Evolutionary conservation across 2,113 vertebrate genomes (phyloP).

Genomic region (Microcebus tavaratra): DNA sequence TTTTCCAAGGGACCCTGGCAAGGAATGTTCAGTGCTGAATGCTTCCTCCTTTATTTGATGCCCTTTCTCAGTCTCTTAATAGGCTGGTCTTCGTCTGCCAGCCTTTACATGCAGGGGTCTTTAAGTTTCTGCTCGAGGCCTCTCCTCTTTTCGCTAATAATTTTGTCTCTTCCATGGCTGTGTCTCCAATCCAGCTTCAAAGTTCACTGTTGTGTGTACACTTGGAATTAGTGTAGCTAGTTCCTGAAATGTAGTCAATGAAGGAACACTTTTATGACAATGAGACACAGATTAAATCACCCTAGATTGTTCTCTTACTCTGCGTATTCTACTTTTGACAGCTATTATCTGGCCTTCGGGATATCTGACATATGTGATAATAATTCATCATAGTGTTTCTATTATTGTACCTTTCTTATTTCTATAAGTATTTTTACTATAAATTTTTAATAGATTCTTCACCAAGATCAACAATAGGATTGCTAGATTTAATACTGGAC

Average conservation of each 20-base stretch:
- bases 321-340: background rate
- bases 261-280: background rate
- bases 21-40: background rate
- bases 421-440: background rate
- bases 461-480: background rate
- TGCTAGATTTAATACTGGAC: background rate
- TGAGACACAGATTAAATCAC: background rate
- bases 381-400: background rate
- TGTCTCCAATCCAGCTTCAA: background rate
- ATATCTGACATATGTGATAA: background rate
- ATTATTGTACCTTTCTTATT: background rate
- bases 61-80: background rate
- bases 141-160: background rate
- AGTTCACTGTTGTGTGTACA: background rate
- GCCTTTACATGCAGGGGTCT: background rate
- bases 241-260: background rate
- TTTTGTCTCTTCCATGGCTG: background rate
- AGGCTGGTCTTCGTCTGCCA: background rate
- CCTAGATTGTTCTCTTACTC: background rate
- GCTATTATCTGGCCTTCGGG: background rate
- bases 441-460: background rate
- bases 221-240: background rate
- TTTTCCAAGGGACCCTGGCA: background rate
- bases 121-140: background rate
- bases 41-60: background rate